Evolutionary conservation across 1,140 invertebrate genomes (phyloP).

Genomic region (Muscidifurax raptorellus): DNA sequence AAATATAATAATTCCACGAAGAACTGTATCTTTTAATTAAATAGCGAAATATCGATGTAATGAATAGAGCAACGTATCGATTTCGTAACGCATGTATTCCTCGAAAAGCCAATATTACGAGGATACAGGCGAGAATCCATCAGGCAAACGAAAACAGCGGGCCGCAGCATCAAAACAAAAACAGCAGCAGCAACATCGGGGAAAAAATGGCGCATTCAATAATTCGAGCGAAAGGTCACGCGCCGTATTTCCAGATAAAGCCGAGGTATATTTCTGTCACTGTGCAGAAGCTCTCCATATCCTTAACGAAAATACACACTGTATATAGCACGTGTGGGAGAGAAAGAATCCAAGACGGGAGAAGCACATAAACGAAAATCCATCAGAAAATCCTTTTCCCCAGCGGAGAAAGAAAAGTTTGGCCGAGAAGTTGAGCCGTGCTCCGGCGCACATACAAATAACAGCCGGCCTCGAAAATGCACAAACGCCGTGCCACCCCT

Average conservation of each 20-base stretch:
- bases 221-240: neutral
- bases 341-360: neutral
- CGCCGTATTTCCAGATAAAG: neutral
- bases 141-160: neutral
- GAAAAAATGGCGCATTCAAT: neutral
- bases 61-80: neutral
- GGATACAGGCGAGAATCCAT: neutral
- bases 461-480: neutral
- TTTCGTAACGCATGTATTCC: neutral
- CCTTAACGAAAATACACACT: neutral
- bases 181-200: neutral
- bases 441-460: neutral
- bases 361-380: neutral
- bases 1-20: neutral
- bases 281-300: neutral
- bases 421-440: neutral
- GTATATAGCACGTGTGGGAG: neutral
- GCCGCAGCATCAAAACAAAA: neutral
- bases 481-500: neutral
- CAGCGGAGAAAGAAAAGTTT: neutral
- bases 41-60: too few species aligned
- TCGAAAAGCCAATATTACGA: neutral
- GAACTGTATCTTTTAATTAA: too few species aligned
- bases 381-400: neutral
- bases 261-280: neutral